phyloP scores from a whole-genome alignment of 2,113 vertebrate species.

The Lates calcarifer region DNA sequence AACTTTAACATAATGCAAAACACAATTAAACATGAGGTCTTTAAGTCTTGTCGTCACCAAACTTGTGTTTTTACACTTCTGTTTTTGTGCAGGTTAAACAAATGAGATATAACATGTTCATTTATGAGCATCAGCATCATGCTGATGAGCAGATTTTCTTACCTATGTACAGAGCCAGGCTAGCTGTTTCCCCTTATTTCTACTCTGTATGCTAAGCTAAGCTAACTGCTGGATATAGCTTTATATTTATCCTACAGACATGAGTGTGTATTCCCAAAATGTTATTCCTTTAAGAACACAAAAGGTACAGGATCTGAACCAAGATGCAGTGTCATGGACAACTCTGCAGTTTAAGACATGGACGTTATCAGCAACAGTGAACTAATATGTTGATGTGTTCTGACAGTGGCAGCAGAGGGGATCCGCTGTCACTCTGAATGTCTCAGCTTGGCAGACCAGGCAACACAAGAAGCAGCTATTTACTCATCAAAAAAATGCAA shows the following conservation, averaged over 20 bases:
- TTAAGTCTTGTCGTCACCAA: background rate
- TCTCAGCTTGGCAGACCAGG: slow-evolving; percentile 12
- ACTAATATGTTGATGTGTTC: slow-evolving; percentile 51
- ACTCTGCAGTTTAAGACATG: slow-evolving; percentile 3
- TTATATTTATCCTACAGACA: background rate
- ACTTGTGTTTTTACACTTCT: slow-evolving; percentile 8
- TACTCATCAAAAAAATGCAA: background rate
- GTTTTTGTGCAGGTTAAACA: background rate
- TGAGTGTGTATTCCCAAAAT: background rate
- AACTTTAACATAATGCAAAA: background rate
- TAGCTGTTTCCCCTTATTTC: background rate
- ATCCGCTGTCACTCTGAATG: slow-evolving; percentile 57
- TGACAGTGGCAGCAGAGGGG: slow-evolving; percentile 51
- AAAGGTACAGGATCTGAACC: background rate
- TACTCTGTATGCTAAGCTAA: background rate
- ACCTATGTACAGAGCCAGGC: background rate
- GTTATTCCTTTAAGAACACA: background rate
- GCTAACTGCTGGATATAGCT: background rate
- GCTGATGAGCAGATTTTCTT: background rate
- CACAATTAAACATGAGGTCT: background rate
- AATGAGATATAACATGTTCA: background rate
- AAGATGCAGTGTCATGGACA: slow-evolving; percentile 12
- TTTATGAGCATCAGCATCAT: background rate
- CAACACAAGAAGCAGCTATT: slow-evolving; percentile 5
- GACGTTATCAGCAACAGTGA: slow-evolving; percentile 12